Conservation (phyloP, 1,140 invertebrate genomes). For the Aethina tumida region DNA sequence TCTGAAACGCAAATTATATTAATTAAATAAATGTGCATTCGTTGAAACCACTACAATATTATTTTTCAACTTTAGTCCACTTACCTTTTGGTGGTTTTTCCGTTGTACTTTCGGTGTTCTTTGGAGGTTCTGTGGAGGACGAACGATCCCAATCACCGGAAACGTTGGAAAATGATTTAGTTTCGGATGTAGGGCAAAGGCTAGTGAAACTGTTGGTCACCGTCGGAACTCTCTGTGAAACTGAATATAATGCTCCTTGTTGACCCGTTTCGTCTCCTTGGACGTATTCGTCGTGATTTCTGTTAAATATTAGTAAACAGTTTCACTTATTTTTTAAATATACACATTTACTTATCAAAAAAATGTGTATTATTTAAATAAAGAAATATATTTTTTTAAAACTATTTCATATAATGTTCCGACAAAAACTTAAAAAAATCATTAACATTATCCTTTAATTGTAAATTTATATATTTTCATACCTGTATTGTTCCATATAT, state of each 20-base stretch:
- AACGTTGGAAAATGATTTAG: no score
- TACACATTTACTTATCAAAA: not conserved
- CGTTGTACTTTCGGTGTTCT: no score
- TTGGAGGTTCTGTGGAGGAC: no score
- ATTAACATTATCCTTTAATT: no score
- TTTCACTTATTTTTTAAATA: constrained; percentile 1
- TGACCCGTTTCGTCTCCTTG: constrained; percentile 23
- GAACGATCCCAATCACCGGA: no score
- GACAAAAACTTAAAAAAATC: constrained; percentile 4
- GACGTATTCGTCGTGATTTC: constrained; percentile 22
- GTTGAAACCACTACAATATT: no score
- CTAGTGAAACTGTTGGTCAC: constrained; percentile 24
- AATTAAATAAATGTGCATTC: no score
- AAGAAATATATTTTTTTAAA: constrained; percentile 1
- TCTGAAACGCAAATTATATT: no score
- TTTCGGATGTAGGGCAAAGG: no score
- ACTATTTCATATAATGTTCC: not conserved
- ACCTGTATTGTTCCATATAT: constrained; percentile 29
- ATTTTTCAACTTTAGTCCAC: no score
- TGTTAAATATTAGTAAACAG: not conserved
- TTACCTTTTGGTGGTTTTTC: no score
- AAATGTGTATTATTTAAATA: constrained; percentile 3
- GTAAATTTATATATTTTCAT: no score
- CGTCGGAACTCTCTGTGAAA: constrained; percentile 28
- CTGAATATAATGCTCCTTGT: constrained; percentile 30